Percentiles rank a stretch among this genome's conserved stretches.
phyloP scores from a whole-genome alignment of 2,797 vertebrate species.

The Macrochelys suwanniensis region DNA sequence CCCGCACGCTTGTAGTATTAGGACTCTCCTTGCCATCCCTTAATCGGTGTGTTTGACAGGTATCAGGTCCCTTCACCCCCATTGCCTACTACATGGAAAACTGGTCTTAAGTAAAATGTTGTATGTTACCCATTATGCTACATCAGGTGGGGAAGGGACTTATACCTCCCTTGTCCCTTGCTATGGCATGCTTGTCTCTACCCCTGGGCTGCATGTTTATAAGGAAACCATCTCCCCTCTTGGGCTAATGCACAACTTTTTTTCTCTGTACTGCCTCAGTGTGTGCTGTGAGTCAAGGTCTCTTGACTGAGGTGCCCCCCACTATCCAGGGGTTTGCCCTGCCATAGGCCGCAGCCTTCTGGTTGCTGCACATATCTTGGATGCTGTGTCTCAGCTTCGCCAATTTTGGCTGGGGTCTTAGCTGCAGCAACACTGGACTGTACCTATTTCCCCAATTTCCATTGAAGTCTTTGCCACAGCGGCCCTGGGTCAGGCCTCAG shows the following conservation, averaged over 20 bases:
- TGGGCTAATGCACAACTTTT: not conserved
- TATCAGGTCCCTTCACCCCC: no score
- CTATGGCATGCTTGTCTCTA: not conserved
- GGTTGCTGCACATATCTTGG: not conserved
- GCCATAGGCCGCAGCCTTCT: not conserved
- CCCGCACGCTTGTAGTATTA: no score
- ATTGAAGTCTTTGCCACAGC: not conserved
- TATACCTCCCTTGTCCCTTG: not conserved
- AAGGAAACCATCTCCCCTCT: not conserved
- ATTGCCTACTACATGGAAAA: not conserved
- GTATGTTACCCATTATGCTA: not conserved
- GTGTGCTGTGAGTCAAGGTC: not conserved
- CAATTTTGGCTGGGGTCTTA: not conserved
- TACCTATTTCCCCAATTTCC: not conserved
- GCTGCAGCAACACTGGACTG: not conserved
- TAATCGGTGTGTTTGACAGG: no score
- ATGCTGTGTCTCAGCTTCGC: not conserved
- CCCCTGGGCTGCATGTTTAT: not conserved
- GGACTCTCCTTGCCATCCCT: no score
- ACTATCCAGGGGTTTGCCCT: no score
- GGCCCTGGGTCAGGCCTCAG: not conserved
- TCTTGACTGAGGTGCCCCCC: not conserved
- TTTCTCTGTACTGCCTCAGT: not conserved
- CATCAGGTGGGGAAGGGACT: not conserved
- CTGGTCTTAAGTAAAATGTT: not conserved